Evolutionary conservation across 2,113 vertebrate genomes (phyloP).

Genomic region (Neofelis nebulosa): DNA sequence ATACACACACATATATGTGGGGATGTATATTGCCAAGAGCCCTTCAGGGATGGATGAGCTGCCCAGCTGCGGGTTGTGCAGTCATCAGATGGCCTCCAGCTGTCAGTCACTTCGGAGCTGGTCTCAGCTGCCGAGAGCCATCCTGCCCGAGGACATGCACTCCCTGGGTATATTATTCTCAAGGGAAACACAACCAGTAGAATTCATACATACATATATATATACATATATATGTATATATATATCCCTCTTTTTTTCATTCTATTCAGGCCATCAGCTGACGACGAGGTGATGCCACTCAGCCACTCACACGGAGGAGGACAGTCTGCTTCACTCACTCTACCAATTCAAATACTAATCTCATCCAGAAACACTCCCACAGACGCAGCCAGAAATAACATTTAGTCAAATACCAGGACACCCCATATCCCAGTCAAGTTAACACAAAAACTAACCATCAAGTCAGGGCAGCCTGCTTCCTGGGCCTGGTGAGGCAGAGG

Average conservation of each 20-base stretch:
- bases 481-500: neutral
- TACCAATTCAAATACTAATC: neutral
- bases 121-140: neutral
- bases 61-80: neutral
- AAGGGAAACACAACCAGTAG: neutral
- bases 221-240: too few species aligned
- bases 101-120: neutral
- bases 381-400: neutral
- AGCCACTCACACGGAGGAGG: neutral
- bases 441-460: neutral
- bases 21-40: neutral
- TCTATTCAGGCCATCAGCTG: neutral
- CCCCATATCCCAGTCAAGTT: neutral
- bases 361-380: neutral
- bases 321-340: neutral
- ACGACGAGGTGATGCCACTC: neutral
- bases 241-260: neutral
- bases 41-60: neutral
- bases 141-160: neutral
- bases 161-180: neutral
- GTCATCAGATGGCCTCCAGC: neutral
- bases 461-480: too few species aligned
- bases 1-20: neutral
- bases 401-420: neutral
- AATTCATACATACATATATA: too few species aligned